Base-by-base conservation (phyloP, 2,797 vertebrate species). In the Cyprinodon diabolis region DNA sequence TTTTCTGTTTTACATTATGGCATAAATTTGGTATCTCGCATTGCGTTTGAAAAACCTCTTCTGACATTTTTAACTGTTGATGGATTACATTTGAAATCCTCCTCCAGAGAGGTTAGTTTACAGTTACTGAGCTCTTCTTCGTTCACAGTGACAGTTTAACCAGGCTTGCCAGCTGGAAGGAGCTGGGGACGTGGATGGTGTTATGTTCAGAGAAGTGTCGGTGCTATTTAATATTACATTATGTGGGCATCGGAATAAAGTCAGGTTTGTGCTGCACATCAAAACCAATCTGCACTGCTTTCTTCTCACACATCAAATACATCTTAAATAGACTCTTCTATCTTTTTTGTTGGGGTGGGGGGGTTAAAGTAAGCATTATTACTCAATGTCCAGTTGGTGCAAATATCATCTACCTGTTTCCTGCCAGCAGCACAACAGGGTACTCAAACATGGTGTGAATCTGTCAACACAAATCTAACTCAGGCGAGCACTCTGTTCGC, bases 391-490 rank as follows among this genome's bases (percentile, higher is more conserved):
- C 86, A 66, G 71, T 72, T 74, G 75, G 49, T 81, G 69, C 67
- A 40, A 78, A 82, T 74, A 83, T 43, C 62, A 74, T 83, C 73
- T 7, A 58, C 86, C 69, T 78, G 74, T 57, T 84, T 71, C 52
- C 58, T 65, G 76, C 63, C 76, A 78, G 66, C 81, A 69, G 69
- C 68, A 68, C 71, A 68, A 82, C 81, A 37, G 60, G 54, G 0
- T 47, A 4, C 60, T 63, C 65, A 56, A 48, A 84, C 84, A 45
- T 67, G 60, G 68, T 71, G 68, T 13, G 66, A 72, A 82, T 85
- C 77, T 87, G 83, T 90, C 89, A 86, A 75, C 83, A 76, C 85
- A 85, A 82, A 86, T 88, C 87, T 88, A 72, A 79, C 63, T 84
- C 75, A 63, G 80, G 15, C 78, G 58, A 68, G 71, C 74, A 43